Evolutionary conservation across 2,113 vertebrate species (phyloP), one percentile per base, ranked within the genome.

Genomic region (Tyto alba): DNA sequence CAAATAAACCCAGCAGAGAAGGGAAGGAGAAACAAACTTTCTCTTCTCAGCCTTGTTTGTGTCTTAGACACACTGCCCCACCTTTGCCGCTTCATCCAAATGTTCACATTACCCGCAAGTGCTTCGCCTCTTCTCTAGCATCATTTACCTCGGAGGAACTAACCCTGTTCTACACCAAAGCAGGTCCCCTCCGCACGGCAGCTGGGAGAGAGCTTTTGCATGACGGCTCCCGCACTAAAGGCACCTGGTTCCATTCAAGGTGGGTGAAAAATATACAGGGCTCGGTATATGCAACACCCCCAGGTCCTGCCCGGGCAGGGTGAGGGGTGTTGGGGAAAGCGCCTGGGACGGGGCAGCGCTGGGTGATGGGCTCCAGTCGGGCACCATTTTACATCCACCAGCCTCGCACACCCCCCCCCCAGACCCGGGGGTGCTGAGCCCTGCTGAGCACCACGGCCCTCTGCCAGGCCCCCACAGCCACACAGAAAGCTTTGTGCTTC

Each of bases 211-310:
- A 45, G 32, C 36, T 19, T 40, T 13, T 63, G 45, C 43, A 5
- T 7, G 74, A 12, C 1, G n/a, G 21, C 18, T 38, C 67, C 62
- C 25, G 36, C 47, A 29, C 7, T 4, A 29, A 47, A 13, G 17
- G 60, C 69, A 6, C 2, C 26, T 7, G 8, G 19, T 4, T 1
- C 6, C 36, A 6, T 1, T 15, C 38, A 12, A 5, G 22, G 36
- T 2, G 47, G 69, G 45, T 4, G 26, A 74, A 30, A 30, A 53
- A 47, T 1, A 13, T 2, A 11, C 9, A 41, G 43, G 68, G n/a
- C 21, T 62, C 1, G 1, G 23, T 6, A 13, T 0, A 5, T 1
- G 3, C 29, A 8, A 9, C 26, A 15, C 20, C 8, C 27, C 2
- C 11, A 20, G 29, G 26, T 4, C 18, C 32, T 7, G 53, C 59